phyloP scores from a whole-genome alignment of 2,113 vertebrate genomes.

The Diadophis punctatus region DNA sequence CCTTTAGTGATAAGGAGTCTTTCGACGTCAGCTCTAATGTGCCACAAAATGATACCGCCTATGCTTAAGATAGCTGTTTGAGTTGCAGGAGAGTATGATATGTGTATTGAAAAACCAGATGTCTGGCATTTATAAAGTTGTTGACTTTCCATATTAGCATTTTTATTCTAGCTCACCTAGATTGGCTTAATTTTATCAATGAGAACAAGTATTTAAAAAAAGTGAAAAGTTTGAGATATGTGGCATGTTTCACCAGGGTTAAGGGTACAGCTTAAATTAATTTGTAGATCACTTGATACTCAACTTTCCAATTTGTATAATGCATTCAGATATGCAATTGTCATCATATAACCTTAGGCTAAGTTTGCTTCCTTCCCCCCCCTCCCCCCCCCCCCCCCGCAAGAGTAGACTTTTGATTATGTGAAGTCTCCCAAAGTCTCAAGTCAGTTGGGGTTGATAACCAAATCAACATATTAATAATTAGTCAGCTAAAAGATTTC shows the following conservation, averaged over 20 bases:
- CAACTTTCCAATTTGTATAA: neutral
- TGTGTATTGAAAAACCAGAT: conserved; percentile 5
- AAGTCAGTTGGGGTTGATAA: neutral
- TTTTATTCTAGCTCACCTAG: neutral
- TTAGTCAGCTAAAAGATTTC: neutral
- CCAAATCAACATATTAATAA: neutral
- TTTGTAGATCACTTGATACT: neutral
- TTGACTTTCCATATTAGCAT: neutral
- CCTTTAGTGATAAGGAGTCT: neutral
- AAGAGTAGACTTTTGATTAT: neutral
- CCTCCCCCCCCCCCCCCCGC: no score
- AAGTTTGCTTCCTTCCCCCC: neutral
- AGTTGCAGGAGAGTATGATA: neutral
- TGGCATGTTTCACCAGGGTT: neutral
- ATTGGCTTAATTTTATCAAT: neutral
- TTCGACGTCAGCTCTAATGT: neutral
- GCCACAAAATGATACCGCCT: neutral
- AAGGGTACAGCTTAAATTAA: neutral
- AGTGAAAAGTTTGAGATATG: neutral
- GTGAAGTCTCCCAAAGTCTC: neutral
- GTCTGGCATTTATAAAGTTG: neutral
- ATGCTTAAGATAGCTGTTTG: neutral
- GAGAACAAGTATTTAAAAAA: neutral
- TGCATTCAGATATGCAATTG: neutral
- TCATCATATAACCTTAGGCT: neutral